Evolutionary conservation across 2,888 invertebrate genomes (phyloP), one percentile per base, ranked within the genome.

Genomic region (Sesia bembeciformis): DNA sequence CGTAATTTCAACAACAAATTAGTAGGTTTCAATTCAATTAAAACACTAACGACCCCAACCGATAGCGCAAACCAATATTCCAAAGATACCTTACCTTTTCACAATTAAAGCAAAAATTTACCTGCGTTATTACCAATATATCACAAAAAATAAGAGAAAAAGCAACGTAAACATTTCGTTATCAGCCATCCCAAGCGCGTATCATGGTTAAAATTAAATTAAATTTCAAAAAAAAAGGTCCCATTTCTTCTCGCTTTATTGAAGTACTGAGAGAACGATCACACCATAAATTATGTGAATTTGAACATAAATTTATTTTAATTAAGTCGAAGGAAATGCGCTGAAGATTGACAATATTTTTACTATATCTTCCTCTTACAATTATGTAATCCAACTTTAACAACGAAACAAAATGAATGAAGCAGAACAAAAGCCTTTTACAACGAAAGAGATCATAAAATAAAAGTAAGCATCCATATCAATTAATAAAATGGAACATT

Each of bases 11-110:
- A 59, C 61, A 59, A 62, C 59, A 67, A 23, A 23, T 23, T 23
- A 23, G 62, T 61, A 57, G 60, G 60, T 57, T 62, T 57, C 56
- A 54, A 64, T 67, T 65, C 62, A 66, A 67, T 68, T 65, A 63
- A 63, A 66, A 62, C 55, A 62, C 54, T 58, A 58, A 62, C 60
- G 61, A 62, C 56, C 23, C 23, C 23, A 23, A 23, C 23, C 23
- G 23, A 23, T 23, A 23, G 23, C 23, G 23, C 2, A 2, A 23
- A 23, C 23, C 23, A 23, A 23, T 23, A 23, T 23, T 23, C 23
- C 23, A 23, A 23, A 23, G 23, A 23, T 23, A 23, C 23, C 23
- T 23, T 23, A 23, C 23, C 23, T 54, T 41, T 41, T 41, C 5
- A 3, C 4, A 7, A 40, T 39, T 39, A 51, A 51, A 23, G 6